These are phyloP conservation scores for Hypolimnas misippus DNA, from an alignment of 2,888 invertebrate genomes.

Conservation along the genomic window DNA sequence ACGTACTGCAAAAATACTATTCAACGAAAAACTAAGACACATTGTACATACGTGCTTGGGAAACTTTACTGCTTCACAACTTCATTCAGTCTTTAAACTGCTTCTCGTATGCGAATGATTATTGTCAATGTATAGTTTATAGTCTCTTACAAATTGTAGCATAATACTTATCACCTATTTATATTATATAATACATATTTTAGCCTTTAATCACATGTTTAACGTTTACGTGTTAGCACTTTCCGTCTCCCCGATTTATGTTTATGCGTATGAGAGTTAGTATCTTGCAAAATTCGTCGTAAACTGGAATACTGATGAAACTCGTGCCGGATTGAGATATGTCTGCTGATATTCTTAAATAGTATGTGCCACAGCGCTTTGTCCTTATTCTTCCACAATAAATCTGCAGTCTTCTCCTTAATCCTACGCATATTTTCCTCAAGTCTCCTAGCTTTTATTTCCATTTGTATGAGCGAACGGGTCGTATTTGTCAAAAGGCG, in stretches of 20 bases:
- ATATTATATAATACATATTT: constrained; percentile 6
- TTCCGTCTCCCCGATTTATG: constrained; percentile 59
- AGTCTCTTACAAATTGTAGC: constrained; percentile 11
- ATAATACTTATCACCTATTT: constrained; percentile 16
- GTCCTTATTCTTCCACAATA: constrained; percentile 83
- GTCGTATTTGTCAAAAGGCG: constrained; percentile 82
- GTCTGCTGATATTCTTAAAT: constrained; percentile 81
- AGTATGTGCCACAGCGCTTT: constrained; percentile 82
- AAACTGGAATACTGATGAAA: constrained; percentile 79
- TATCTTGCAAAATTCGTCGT: constrained; percentile 75
- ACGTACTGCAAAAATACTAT: constrained; percentile 23
- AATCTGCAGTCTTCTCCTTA: constrained; percentile 82
- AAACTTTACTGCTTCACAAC: constrained; percentile 42
- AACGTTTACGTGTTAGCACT: constrained; percentile 54
- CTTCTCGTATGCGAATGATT: constrained; percentile 20
- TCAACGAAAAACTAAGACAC: constrained; percentile 46
- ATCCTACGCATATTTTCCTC: constrained; percentile 84
- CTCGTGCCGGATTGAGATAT: constrained; percentile 79
- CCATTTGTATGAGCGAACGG: constrained; percentile 83
- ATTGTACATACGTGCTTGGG: constrained; percentile 67
- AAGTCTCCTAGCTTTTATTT: constrained; percentile 83
- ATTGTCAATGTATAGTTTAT: constrained; percentile 24
- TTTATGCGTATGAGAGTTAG: constrained; percentile 56
- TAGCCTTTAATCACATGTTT: constrained; percentile 18
- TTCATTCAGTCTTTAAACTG: constrained; percentile 29